These are phyloP conservation scores for Drosophila nasuta DNA, from an alignment of 1,140 invertebrate species.

Conservation along the genomic window DNA sequence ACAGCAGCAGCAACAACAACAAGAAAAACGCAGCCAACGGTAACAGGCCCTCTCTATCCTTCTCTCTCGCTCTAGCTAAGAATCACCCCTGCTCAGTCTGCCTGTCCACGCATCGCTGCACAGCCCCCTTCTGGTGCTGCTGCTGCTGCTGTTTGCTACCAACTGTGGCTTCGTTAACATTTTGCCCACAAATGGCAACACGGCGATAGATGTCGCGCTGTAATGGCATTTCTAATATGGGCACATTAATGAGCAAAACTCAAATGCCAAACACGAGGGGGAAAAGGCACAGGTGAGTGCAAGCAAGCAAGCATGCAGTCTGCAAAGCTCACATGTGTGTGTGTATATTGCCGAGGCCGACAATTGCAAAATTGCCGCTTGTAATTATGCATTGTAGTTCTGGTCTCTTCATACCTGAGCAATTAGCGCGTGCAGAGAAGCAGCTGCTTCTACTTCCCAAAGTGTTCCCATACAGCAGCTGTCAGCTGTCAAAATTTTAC, in stretches of 20 bases:
- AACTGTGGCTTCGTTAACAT: slow-evolving; percentile 69
- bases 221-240: slow-evolving; percentile 81
- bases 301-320: background rate
- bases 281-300: slow-evolving; percentile 50
- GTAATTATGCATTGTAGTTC: slow-evolving; percentile 55
- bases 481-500: slow-evolving; percentile 41
- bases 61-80: slow-evolving; percentile 7
- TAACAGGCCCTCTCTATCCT: slow-evolving; percentile 39
- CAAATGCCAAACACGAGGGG: slow-evolving; percentile 9
- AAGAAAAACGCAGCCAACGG: slow-evolving; percentile 49
- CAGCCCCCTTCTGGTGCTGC: slow-evolving; percentile 27
- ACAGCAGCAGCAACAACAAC: background rate
- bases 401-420: slow-evolving; percentile 73
- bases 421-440: slow-evolving; percentile 70
- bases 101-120: slow-evolving; percentile 63
- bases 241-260: slow-evolving; percentile 66
- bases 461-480: slow-evolving; percentile 27
- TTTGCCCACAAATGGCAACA: slow-evolving; percentile 76
- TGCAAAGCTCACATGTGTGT: slow-evolving; percentile 14
- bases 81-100: slow-evolving; percentile 37
- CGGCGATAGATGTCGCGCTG: slow-evolving; percentile 66
- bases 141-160: background rate
- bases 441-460: slow-evolving; percentile 47
- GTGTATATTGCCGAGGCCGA: background rate
- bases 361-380: slow-evolving; percentile 71